Evolutionary conservation across 2,797 vertebrate species (phyloP), one percentile per base, ranked within the genome.

Genomic region (Sebastes alutus): DNA sequence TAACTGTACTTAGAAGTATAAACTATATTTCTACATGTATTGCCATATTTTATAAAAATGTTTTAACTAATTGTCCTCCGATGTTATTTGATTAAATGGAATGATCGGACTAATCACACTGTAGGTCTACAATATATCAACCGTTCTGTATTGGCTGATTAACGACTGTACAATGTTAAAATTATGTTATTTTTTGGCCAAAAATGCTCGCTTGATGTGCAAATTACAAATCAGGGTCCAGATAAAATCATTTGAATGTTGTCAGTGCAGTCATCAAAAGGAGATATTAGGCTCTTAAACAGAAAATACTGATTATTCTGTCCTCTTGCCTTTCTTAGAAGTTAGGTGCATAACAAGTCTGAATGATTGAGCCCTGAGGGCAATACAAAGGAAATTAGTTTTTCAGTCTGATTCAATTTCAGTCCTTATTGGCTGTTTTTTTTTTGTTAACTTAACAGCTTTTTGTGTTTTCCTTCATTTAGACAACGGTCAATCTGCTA

Each of bases 371-470:
- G 62, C 38, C 72, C 61, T 27, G 32, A 68, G 75, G 85, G 52
- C 58, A 65, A 67, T 16, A 66, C 49, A 78, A 80, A 87, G 85
- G 2, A 49, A 81, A 83, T 88, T 80, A 52, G 42, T 54, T 78
- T 76, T 88, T 81, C 33, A 77, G 42, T 72, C 75, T 76, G 54
- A 84, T 88, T 89, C 23, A 72, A 62, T 87, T 84, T 80, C 3
- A 12, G 7, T 60, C 10, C 61, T 61, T 76, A 78, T 79, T 83
- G 54, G 46, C 32, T 59, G 6, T 70, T 58, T 55, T 7, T 60
- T 70, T 54, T 54, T 5, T 61, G 55, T 76, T 49, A 14, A 58
- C 4, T 60, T n/a, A 73, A 64, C 67, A 75, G n/a, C 7, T 75
- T 83, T 73, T 76, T 85, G 32, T 70, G 30, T 80, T 86, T 75